Base-by-base conservation (phyloP, 2,797 vertebrate genomes). In the Apogon talboti region DNA sequence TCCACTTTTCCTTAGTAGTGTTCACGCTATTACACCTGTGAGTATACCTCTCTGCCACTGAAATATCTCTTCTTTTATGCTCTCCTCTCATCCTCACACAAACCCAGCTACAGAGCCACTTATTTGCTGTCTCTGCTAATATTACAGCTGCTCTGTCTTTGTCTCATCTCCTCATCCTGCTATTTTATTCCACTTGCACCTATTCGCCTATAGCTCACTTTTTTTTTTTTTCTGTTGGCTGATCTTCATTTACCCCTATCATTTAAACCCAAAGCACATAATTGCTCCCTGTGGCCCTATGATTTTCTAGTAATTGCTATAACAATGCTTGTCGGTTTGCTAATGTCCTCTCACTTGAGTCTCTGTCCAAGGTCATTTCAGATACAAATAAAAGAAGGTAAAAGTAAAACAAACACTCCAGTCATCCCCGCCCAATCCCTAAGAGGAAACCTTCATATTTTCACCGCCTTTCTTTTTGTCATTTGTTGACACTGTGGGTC, bases 281-380 rank as follows among this genome's bases (percentile, higher is more conserved):
- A 92, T 89, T 89, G 84, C 76, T 90, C 85, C 90, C 87, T 8
- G 53, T 86, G 78, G 89, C 88, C 82, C 66, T 19, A 16, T 79
- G 83, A 84, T 89, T 92, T 88, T 58, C 68, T 73, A 71, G 86
- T 90, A 92, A 93, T 92, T 88, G 80, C 84, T 79, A 40, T 86
- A 87, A 89, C 38, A 64, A 89, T 77, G 74, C 72, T 88, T 57
- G 82, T 81, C 56, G 68, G 61, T 78, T 80, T 74, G 76, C 70
- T 82, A 74, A 85, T 82, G 78, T 87, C 78, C 73, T 72, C 52
- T 21, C 61, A 45, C 83, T 84, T 58, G 28, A 58, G 73, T 76
- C 63, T 71, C 69, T 70, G 75, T 76, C 78, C 72, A 87, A 87
- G 89, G 90, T 90, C 87, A 90, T 45, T 64, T 67, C 52, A 61